A percentile compares a stretch with the other conserved stretches of the same genome.
These are phyloP conservation scores for Lagodon rhomboides DNA, from an alignment of 2,797 vertebrate species.

Conservation along the genomic window DNA sequence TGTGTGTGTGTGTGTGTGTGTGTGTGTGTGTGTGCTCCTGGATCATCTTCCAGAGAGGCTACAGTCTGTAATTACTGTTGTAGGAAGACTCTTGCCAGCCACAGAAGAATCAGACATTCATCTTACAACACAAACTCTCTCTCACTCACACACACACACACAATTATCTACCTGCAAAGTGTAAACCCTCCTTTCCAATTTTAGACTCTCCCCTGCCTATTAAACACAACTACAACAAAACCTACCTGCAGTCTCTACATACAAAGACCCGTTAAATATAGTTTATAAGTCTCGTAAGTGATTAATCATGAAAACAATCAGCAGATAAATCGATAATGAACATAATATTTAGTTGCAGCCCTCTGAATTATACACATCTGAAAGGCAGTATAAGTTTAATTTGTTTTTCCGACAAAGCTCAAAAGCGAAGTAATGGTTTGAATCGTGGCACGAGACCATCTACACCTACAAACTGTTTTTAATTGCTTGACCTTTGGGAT, in stretches of 20 bases:
- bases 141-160: background rate
- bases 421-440: too few relatives aligned
- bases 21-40: constrained; percentile 19
- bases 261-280: background rate
- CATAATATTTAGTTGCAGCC: too few relatives aligned
- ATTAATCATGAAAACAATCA: too few relatives aligned
- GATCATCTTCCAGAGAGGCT: constrained; percentile 53
- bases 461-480: background rate
- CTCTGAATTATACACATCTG: too few relatives aligned
- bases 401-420: too few relatives aligned
- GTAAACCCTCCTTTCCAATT: constrained; percentile 15
- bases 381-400: too few relatives aligned
- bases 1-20: constrained; percentile 14
- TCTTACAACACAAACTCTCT: constrained; percentile 30
- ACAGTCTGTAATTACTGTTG: constrained; percentile 64
- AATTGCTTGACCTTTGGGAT: background rate
- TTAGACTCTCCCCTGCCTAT: background rate
- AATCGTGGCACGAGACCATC: too few relatives aligned
- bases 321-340: too few relatives aligned
- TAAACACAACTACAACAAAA: constrained; percentile 16
- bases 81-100: constrained; percentile 55
- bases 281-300: too few relatives aligned
- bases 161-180: constrained; percentile 22
- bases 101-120: constrained; percentile 78
- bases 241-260: background rate